These are phyloP conservation scores for Prionace glauca DNA, from an alignment of 2,797 vertebrate genomes.

Conservation along the genomic window DNA sequence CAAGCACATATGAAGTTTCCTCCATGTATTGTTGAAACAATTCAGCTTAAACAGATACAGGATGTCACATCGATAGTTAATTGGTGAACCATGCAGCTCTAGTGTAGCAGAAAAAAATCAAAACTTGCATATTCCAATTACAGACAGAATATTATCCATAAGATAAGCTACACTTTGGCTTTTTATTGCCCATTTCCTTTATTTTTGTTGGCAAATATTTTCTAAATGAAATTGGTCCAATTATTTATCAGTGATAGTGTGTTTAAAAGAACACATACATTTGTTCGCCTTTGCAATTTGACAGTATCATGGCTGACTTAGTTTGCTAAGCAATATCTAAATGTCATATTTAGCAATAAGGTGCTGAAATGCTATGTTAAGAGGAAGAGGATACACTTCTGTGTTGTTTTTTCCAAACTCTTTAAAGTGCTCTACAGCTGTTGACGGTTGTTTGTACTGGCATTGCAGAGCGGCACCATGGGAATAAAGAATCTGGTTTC, in stretches of 20 bases:
- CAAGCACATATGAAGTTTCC: neutral
- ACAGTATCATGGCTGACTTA: neutral
- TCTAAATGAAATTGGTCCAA: neutral
- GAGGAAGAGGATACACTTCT: constrained; percentile 47
- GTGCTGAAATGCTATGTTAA: constrained; percentile 31
- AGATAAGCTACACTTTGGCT: neutral
- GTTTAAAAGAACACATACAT: constrained; percentile 12
- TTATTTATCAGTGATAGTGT: constrained; percentile 22
- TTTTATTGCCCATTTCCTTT: neutral
- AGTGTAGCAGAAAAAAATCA: neutral
- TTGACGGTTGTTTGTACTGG: constrained; percentile 61
- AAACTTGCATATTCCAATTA: neutral
- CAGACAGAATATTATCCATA: neutral
- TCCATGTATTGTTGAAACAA: neutral
- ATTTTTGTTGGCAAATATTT: neutral
- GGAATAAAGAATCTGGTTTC: constrained; percentile 68
- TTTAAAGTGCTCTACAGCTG: constrained; percentile 57
- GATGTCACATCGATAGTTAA: neutral
- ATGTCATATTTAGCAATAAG: constrained; percentile 32
- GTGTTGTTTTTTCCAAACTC: constrained; percentile 50
- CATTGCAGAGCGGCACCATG: constrained; percentile 59
- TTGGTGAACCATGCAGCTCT: neutral
- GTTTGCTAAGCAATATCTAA: constrained; percentile 30
- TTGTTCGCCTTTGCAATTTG: constrained; percentile 14
- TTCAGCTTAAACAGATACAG: neutral